These are phyloP conservation scores for Diuraphis noxia DNA, from an alignment of 1,140 invertebrate genomes.

Conservation along the genomic window DNA sequence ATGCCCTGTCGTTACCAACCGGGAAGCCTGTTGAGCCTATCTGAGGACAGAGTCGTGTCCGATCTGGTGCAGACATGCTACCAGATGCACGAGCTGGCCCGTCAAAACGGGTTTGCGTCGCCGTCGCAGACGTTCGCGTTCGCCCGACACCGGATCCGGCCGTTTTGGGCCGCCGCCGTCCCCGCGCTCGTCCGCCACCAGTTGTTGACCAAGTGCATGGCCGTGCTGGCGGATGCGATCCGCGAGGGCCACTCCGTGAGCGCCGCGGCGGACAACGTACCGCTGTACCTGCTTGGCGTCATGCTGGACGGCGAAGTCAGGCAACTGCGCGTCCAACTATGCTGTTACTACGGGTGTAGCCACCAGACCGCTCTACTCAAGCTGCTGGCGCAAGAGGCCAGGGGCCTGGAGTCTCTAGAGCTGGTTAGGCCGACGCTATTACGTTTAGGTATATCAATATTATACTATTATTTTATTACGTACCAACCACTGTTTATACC, in stretches of 20 bases:
- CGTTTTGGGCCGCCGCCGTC: slow-evolving; percentile 61
- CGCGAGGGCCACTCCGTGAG: slow-evolving; percentile 57
- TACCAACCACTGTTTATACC: too few species aligned
- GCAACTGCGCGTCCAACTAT: slow-evolving; percentile 62
- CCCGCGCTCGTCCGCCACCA: slow-evolving; percentile 59
- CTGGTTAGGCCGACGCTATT: slow-evolving; percentile 61
- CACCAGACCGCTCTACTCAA: slow-evolving; percentile 62
- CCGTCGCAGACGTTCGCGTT: slow-evolving; percentile 59
- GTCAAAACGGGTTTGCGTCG: not conserved
- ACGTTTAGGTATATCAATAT: slow-evolving; percentile 57
- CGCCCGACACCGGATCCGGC: slow-evolving; percentile 61
- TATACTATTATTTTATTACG: not conserved
- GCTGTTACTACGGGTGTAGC: slow-evolving; percentile 64
- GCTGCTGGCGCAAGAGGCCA: slow-evolving; percentile 61
- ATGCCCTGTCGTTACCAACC: slow-evolving; percentile 64
- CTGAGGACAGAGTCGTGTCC: slow-evolving; percentile 61
- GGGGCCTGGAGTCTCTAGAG: slow-evolving; percentile 61
- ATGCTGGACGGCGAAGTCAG: slow-evolving; percentile 62
- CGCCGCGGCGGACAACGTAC: slow-evolving; percentile 61
- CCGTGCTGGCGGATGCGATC: slow-evolving; percentile 59
- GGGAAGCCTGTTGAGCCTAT: slow-evolving; percentile 60
- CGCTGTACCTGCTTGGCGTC: slow-evolving; percentile 61
- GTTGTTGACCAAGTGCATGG: slow-evolving; percentile 61
- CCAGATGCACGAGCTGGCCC: slow-evolving; percentile 6
- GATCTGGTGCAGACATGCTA: slow-evolving; percentile 55